Conservation (phyloP, 1,140 invertebrate genomes). For the Diprion similis region DNA sequence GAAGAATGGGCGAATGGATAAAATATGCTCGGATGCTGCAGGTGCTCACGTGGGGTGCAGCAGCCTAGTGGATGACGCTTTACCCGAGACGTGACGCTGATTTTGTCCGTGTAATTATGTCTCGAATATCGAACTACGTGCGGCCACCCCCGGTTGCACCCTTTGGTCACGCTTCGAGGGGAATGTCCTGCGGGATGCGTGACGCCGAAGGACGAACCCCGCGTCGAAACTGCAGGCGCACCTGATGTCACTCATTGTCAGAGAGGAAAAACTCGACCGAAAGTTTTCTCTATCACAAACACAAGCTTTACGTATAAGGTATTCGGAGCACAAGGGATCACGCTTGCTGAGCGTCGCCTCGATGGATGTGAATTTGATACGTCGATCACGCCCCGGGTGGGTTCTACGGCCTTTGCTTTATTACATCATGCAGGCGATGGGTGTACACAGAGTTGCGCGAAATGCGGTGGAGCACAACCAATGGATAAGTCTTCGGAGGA, state of each 20-base stretch:
- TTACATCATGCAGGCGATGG: no score
- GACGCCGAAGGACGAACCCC: not conserved
- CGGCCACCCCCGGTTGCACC: constrained; percentile 14
- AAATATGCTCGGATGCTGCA: not conserved
- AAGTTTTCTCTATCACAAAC: not conserved
- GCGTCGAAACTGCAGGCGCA: constrained; percentile 36
- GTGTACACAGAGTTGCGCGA: no score
- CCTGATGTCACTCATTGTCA: constrained; percentile 36
- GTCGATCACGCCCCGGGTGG: not conserved
- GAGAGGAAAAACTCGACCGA: constrained; percentile 18
- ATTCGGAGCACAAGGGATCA: not conserved
- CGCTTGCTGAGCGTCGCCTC: no score
- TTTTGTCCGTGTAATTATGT: constrained; percentile 53
- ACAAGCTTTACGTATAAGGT: not conserved
- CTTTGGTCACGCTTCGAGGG: constrained; percentile 42
- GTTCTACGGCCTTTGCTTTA: not conserved
- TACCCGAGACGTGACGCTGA: constrained; percentile 47
- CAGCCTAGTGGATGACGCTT: constrained; percentile 22
- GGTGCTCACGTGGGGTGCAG: not conserved
- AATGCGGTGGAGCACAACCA: no score
- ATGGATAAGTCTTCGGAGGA: no score
- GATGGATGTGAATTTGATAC: not conserved
- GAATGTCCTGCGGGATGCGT: not conserved
- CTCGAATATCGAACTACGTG: not conserved
- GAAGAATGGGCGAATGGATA: not conserved